Evolutionary conservation across 2,797 vertebrate species (phyloP).

Genomic region (Lemur catta): DNA sequence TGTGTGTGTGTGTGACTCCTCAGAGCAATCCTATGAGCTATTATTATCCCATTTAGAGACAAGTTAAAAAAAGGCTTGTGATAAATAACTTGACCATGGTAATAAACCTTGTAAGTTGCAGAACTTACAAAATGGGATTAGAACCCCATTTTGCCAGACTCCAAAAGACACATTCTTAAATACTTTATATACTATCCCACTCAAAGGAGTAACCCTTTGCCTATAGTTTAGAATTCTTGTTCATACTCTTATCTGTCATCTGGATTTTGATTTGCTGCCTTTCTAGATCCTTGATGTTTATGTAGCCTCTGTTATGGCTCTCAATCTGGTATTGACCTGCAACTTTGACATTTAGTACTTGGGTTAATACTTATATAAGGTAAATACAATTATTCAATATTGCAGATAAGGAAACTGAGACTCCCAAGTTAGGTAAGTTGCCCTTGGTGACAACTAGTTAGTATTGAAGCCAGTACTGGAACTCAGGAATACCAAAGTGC

Average conservation of each 20-base stretch:
- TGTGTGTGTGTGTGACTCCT: not conserved
- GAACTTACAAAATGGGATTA: not conserved
- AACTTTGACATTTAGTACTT: not conserved
- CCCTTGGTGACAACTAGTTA: not conserved
- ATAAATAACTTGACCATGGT: not conserved
- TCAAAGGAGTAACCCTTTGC: not conserved
- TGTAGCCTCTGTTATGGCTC: not conserved
- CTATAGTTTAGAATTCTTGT: not conserved
- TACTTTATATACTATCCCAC: not conserved
- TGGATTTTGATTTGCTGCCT: not conserved
- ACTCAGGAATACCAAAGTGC: not conserved
- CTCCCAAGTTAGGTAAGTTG: not conserved
- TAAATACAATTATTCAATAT: not conserved
- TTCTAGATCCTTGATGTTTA: not conserved
- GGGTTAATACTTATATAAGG: not conserved
- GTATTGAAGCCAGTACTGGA: not conserved
- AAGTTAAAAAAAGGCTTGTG: not conserved
- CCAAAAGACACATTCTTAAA: not conserved
- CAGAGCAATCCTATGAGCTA: not conserved
- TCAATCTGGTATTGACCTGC: not conserved
- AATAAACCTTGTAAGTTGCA: not conserved
- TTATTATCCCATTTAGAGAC: not conserved
- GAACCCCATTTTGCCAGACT: not conserved
- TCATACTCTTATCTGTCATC: not conserved
- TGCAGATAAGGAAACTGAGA: not conserved